phyloP scores from a whole-genome alignment of 1,140 invertebrate species.

The Tyrophagus putrescentiae region DNA sequence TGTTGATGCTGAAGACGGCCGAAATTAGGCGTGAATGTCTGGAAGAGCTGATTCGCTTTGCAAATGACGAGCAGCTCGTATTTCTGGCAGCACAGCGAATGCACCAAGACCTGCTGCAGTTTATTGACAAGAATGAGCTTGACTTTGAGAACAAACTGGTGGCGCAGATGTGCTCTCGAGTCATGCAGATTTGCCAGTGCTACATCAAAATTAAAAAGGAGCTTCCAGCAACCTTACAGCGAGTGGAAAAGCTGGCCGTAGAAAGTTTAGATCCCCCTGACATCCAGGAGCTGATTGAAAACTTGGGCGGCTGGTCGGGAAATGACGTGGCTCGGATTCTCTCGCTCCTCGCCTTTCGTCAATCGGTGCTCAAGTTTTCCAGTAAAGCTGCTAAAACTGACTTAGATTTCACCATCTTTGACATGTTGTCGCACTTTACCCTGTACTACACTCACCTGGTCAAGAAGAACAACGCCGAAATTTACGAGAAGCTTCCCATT shows the following conservation, averaged over 20 bases:
- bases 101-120: neutral
- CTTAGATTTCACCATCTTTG: slow-evolving; percentile 19
- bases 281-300: slow-evolving; percentile 7
- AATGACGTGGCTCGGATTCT: slow-evolving; percentile 20
- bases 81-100: neutral
- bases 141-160: slow-evolving; percentile 35
- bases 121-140: slow-evolving; percentile 23
- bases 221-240: neutral
- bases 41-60: neutral
- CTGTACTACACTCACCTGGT: slow-evolving; percentile 20
- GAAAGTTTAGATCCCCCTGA: slow-evolving; percentile 13
- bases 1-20: slow-evolving; percentile 15
- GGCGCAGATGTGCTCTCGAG: slow-evolving; percentile 31
- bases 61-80: neutral
- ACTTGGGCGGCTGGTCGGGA: slow-evolving; percentile 5
- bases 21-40: slow-evolving; percentile 11
- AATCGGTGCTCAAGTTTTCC: neutral
- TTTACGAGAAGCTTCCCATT: slow-evolving; percentile 20
- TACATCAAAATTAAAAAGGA: neutral
- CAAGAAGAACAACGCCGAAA: slow-evolving; percentile 17
- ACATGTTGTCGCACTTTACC: slow-evolving; percentile 23
- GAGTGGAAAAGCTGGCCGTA: neutral
- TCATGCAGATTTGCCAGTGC: slow-evolving; percentile 28
- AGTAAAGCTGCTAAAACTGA: neutral
- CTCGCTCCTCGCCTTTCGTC: slow-evolving; percentile 13